A percentile compares a stretch with the other conserved stretches of the same genome.
Evolutionary conservation across 2,113 vertebrate genomes (phyloP).

Genomic region (Charadrius vociferus): DNA sequence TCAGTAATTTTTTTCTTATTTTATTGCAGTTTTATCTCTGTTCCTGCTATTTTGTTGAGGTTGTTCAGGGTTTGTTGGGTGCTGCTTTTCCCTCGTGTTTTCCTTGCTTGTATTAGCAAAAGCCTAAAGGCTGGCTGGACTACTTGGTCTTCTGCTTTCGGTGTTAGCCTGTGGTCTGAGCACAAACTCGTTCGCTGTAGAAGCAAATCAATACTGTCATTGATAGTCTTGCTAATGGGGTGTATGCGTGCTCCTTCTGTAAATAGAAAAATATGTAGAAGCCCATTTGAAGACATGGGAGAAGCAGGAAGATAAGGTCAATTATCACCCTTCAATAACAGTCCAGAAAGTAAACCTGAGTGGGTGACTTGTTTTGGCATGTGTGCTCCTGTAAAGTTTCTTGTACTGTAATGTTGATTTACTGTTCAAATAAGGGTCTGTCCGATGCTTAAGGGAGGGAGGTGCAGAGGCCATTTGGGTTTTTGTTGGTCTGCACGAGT

Average conservation of each 20-base stretch:
- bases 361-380: neutral
- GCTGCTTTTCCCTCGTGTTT: neutral
- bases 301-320: neutral
- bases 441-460: neutral
- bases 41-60: neutral
- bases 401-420: neutral
- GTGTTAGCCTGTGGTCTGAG: neutral
- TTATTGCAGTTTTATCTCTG: neutral
- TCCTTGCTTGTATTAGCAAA: neutral
- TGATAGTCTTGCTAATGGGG: neutral
- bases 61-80: neutral
- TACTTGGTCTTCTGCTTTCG: neutral
- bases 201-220: neutral
- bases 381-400: accelerated
- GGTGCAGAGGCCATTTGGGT: neutral
- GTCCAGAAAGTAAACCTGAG: neutral
- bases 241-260: neutral
- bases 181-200: neutral
- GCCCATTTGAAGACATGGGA: neutral
- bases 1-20: neutral
- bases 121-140: neutral
- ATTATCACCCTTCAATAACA: accelerated
- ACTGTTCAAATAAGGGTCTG: neutral
- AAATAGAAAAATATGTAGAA: neutral
- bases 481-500: neutral